Percentiles rank a stretch among this genome's conserved stretches.
These are phyloP conservation scores for Babylonia areolata DNA, from an alignment of 1,140 invertebrate genomes.

Conservation along the genomic window DNA sequence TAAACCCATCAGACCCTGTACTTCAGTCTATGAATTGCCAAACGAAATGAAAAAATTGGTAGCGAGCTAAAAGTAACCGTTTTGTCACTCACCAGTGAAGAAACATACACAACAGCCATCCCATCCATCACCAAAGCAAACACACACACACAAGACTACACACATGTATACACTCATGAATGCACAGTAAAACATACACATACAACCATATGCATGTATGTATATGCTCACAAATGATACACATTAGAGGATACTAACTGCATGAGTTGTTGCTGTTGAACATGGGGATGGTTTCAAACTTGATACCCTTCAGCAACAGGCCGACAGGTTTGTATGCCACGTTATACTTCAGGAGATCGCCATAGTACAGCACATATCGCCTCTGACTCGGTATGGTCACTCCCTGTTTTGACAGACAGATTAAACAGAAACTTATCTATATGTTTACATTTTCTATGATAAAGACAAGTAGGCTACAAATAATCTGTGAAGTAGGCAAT, in stretches of 20 bases:
- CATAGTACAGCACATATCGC: conserved; percentile 97
- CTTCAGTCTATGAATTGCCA: too few relatives aligned
- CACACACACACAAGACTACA: neutral
- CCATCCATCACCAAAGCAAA: too few relatives aligned
- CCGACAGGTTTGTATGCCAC: conserved; percentile 82
- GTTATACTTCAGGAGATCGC: conserved; percentile 80
- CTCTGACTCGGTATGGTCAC: conserved; percentile 99
- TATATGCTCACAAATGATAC: neutral
- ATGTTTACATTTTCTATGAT: too few relatives aligned
- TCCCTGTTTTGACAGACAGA: conserved; percentile 78
- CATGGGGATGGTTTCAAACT: conserved; percentile 84
- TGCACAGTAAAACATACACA: neutral
- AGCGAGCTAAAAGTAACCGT: too few relatives aligned
- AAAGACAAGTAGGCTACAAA: too few relatives aligned
- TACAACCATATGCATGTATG: neutral
- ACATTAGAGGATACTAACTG: conserved; percentile 49
- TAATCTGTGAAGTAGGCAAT: too few relatives aligned
- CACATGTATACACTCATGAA: neutral
- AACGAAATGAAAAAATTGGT: too few relatives aligned
- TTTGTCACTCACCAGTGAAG: too few relatives aligned
- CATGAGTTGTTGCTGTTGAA: conserved; percentile 77
- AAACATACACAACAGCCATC: too few relatives aligned
- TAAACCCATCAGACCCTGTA: too few relatives aligned
- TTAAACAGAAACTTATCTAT: too few relatives aligned
- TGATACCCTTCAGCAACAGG: conserved; percentile 85